Evolutionary conservation across 1,140 invertebrate genomes (phyloP).

Genomic region (Cydia splendana): DNA sequence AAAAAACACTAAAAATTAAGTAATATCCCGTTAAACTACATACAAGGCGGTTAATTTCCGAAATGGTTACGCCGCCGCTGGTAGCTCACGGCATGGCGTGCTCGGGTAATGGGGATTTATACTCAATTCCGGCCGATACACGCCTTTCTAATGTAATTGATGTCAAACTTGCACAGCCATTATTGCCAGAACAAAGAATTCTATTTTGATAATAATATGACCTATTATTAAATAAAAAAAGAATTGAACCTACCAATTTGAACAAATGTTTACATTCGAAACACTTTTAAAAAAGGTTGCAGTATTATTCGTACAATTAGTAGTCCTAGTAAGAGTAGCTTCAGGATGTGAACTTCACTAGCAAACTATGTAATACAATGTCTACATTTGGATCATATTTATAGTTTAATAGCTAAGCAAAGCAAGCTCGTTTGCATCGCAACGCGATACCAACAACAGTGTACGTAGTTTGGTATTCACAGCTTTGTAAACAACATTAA

Average conservation of each 20-base stretch:
- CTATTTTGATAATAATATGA: not conserved
- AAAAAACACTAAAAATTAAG: not conserved
- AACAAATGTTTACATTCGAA: too few relatives aligned
- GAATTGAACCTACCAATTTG: too few relatives aligned
- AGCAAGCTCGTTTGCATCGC: conserved; percentile 22
- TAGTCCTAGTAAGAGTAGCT: not conserved
- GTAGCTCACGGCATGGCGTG: conserved; percentile 24
- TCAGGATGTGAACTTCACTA: not conserved
- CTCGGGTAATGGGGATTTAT: conserved; percentile 18
- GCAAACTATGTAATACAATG: not conserved
- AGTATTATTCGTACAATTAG: not conserved
- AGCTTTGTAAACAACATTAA: conserved; percentile 25
- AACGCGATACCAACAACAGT: conserved; percentile 15
- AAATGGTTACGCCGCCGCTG: conserved; percentile 10
- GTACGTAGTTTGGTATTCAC: conserved; percentile 26
- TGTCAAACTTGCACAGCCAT: conserved; percentile 13
- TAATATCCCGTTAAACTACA: not conserved
- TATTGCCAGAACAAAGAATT: not conserved
- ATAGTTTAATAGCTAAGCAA: conserved; percentile 12
- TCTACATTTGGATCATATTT: conserved; percentile 2
- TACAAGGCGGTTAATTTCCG: conserved; percentile 24
- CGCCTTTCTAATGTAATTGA: conserved; percentile 31
- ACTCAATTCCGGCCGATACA: conserved; percentile 20
- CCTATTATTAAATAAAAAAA: too few relatives aligned
- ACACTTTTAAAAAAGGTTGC: not conserved